A percentile compares a stretch with the other conserved stretches of the same genome.
Evolutionary conservation across 2,113 vertebrate species (phyloP).

Genomic region (Cavia porcellus): DNA sequence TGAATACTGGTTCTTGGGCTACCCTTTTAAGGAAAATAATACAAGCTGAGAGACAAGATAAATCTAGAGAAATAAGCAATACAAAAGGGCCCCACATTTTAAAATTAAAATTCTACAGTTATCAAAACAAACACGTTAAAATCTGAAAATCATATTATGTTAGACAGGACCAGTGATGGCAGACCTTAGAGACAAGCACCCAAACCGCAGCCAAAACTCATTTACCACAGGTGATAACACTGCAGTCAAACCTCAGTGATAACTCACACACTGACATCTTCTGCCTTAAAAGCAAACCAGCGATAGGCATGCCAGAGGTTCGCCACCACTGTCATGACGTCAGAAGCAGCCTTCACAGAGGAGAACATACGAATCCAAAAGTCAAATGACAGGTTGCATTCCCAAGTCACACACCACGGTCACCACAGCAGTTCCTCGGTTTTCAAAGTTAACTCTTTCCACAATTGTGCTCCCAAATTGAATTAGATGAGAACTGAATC

Average conservation of each 20-base stretch:
- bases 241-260: neutral
- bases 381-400: neutral
- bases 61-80: constrained; percentile 31
- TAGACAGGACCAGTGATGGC: neutral
- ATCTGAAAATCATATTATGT: neutral
- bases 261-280: neutral
- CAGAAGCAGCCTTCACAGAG: neutral
- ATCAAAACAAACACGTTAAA: constrained; percentile 5
- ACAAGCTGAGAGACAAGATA: neutral
- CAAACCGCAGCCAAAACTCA: neutral
- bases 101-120: constrained; percentile 1
- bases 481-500: neutral
- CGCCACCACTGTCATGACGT: neutral
- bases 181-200: neutral
- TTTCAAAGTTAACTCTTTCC: neutral
- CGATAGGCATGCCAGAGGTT: neutral
- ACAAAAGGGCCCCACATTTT: neutral
- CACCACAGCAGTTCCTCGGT: neutral
- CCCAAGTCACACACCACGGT: neutral
- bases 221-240: neutral
- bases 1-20: neutral
- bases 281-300: neutral
- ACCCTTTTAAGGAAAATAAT: neutral
- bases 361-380: constrained; percentile 3
- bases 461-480: neutral